These are phyloP conservation scores for Forbesichthys agassizii DNA, from an alignment of 2,113 vertebrate species.

Conservation along the genomic window DNA sequence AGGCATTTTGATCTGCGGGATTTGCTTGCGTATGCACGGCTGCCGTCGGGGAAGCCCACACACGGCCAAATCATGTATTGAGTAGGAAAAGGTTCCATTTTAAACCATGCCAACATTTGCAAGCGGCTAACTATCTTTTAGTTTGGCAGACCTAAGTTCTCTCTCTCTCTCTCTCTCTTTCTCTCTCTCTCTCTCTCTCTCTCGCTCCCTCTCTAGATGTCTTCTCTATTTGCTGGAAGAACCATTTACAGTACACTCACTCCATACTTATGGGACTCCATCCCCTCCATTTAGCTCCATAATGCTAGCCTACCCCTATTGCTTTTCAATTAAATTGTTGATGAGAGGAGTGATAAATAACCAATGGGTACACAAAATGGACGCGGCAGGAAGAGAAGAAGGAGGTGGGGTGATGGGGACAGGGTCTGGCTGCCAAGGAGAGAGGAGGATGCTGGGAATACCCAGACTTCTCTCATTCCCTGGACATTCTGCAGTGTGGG, in stretches of 20 bases:
- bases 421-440: constrained; percentile 26
- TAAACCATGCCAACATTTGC: constrained; percentile 52
- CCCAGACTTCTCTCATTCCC: constrained; percentile 24
- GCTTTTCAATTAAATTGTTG: constrained; percentile 60
- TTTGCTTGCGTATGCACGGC: constrained; percentile 42
- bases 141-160: constrained; percentile 33
- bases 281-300: constrained; percentile 34
- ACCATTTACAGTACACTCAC: constrained; percentile 25
- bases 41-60: constrained; percentile 55
- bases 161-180: constrained; percentile 5
- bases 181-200: constrained; percentile 8
- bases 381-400: constrained; percentile 20
- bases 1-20: constrained; percentile 20
- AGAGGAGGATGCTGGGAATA: constrained; percentile 39
- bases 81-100: constrained; percentile 59
- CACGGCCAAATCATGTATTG: constrained; percentile 50
- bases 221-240: constrained; percentile 18
- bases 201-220: constrained; percentile 5
- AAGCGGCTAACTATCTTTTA: constrained; percentile 58
- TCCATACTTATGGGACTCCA: constrained; percentile 39
- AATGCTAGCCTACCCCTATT: constrained; percentile 43
- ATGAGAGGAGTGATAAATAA: constrained; percentile 60
- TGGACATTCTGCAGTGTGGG: constrained; percentile 13
- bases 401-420: constrained; percentile 19
- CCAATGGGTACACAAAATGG: constrained; percentile 41